These are phyloP conservation scores for Trididemnum clinides DNA, from an alignment of 23 tunicate species.

Conservation along the genomic window DNA sequence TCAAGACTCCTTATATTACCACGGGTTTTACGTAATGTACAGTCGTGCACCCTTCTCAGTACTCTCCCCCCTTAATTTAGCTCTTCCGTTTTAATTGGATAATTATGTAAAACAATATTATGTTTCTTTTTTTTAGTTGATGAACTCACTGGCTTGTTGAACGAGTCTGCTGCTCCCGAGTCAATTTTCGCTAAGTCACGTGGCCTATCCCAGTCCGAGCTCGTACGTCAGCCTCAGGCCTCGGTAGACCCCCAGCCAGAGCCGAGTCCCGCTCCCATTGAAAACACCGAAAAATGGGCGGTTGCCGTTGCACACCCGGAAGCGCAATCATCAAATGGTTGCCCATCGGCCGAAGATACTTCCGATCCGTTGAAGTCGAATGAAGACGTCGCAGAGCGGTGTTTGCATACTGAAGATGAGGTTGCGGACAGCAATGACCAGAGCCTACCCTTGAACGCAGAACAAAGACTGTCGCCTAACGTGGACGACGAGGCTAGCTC, in stretches of 20 bases:
- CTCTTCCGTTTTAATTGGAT: too few species aligned
- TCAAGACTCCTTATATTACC: too few species aligned
- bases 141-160: constrained; percentile 50
- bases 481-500: not conserved
- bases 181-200: constrained; percentile 31
- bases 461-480: not conserved
- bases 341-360: not conserved
- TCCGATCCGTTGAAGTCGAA: not conserved
- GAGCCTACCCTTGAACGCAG: not conserved
- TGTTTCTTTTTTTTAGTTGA: constrained; percentile 42
- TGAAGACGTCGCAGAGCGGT: not conserved
- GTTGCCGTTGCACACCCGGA: constrained; percentile 33
- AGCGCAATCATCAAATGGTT: not conserved
- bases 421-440: not conserved
- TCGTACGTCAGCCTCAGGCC: not conserved
- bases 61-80: too few species aligned
- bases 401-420: too few species aligned
- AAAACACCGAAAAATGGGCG: constrained; percentile 31
- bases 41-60: too few species aligned
- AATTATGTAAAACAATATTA: not conserved
- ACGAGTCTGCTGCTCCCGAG: constrained; percentile 64
- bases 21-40: too few species aligned
- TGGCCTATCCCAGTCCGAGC: not conserved
- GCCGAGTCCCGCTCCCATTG: not conserved
- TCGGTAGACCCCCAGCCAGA: constrained; percentile 1